Conservation (phyloP, 1,140 invertebrate genomes). For the Drosophila mojavensis region DNA sequence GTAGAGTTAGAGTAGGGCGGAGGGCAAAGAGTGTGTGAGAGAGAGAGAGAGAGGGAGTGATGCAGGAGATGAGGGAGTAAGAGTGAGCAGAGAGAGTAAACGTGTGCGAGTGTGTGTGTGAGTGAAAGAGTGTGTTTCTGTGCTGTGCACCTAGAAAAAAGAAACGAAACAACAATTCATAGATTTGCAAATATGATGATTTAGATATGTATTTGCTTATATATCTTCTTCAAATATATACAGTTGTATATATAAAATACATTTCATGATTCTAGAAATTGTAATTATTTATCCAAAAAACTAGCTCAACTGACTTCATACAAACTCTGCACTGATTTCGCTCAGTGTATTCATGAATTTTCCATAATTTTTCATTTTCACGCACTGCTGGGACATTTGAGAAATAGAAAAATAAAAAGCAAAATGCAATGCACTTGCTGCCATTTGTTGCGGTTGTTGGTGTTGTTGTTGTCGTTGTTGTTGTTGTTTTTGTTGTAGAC, state of each 20-base stretch:
- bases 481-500: neutral
- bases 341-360: slow-evolving; percentile 40
- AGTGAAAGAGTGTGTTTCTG: too few relatives aligned
- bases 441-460: slow-evolving; percentile 26
- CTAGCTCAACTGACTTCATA: too few relatives aligned
- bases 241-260: too few relatives aligned
- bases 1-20: slow-evolving; percentile 32
- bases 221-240: too few relatives aligned
- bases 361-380: slow-evolving; percentile 81
- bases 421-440: neutral
- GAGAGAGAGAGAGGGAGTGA: slow-evolving; percentile 3
- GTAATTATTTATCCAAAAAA: too few relatives aligned
- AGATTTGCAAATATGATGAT: too few relatives aligned
- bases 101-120: too few relatives aligned
- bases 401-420: too few relatives aligned
- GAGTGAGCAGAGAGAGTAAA: neutral
- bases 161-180: too few relatives aligned
- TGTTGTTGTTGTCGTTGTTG: slow-evolving; percentile 20
- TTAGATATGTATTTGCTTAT: too few relatives aligned
- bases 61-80: neutral
- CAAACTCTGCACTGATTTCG: neutral
- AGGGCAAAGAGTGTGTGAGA: neutral
- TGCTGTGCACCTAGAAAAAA: too few relatives aligned
- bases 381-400: slow-evolving; percentile 79
- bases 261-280: too few relatives aligned